These are phyloP conservation scores for Lasioglossum morio DNA, from an alignment of 2,888 invertebrate genomes.

Conservation along the genomic window DNA sequence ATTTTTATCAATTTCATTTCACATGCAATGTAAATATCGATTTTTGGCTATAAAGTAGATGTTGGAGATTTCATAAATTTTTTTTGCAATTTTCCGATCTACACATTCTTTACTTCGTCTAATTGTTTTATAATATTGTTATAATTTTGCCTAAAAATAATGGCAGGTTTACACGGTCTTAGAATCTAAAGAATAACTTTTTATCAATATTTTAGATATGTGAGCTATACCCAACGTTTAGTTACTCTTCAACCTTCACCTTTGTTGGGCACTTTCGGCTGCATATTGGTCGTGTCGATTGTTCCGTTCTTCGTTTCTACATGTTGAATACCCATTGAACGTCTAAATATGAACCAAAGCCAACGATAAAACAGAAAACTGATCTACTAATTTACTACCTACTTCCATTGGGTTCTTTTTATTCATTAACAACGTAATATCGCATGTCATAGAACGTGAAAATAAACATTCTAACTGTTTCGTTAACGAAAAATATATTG, in stretches of 20 bases:
- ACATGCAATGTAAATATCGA: not conserved
- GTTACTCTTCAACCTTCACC: not conserved
- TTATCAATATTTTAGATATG: not conserved
- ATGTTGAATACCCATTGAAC: conserved; percentile 53
- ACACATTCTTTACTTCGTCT: not conserved
- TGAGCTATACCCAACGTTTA: not conserved
- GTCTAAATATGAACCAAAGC: conserved; percentile 60
- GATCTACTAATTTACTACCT: conserved; percentile 65
- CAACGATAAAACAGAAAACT: conserved; percentile 49
- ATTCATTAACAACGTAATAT: conserved; percentile 52
- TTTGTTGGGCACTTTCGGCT: conserved; percentile 28
- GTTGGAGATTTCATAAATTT: not conserved
- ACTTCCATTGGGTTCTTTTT: conserved; percentile 46
- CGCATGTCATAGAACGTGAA: conserved; percentile 53
- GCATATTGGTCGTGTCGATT: conserved; percentile 29
- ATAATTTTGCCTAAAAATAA: not conserved
- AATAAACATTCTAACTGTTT: conserved; percentile 54
- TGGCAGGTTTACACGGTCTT: not conserved
- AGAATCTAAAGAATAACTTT: not conserved
- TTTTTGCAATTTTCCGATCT: not conserved
- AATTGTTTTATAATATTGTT: not conserved
- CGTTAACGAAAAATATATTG: conserved; percentile 61
- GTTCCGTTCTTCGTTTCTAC: conserved; percentile 44
- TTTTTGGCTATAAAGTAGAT: not conserved
- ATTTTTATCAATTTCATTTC: not conserved